Percentiles rank a stretch among this genome's conserved stretches.
Evolutionary conservation across 2,797 vertebrate genomes (phyloP).

Genomic region (Etheostoma perlongum): DNA sequence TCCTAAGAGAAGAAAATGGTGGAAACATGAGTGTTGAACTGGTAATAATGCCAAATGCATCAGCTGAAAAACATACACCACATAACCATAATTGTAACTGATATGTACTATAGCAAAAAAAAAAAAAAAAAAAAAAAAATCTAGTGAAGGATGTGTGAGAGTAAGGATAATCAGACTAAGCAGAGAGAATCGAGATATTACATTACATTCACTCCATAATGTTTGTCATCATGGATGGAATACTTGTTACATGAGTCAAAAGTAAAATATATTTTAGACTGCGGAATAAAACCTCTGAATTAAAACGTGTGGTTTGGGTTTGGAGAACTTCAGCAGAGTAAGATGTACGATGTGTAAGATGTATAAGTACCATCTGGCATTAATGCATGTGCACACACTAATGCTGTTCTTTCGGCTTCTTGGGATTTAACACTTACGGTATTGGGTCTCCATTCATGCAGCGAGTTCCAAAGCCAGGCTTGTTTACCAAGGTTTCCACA

Average conservation of each 20-base stretch:
- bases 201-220: background rate
- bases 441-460: slow-evolving; percentile 93
- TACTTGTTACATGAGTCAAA: background rate
- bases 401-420: background rate
- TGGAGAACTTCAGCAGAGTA: background rate
- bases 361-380: background rate
- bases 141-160: background rate
- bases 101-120: background rate
- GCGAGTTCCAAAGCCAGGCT: slow-evolving; percentile 95
- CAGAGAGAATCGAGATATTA: background rate
- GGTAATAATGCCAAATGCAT: background rate
- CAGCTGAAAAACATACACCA: slow-evolving; percentile 9
- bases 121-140: background rate
- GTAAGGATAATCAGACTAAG: too few species aligned
- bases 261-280: background rate
- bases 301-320: background rate
- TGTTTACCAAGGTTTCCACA: slow-evolving; percentile 87
- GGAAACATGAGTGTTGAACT: background rate
- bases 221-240: background rate
- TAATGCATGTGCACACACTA: background rate
- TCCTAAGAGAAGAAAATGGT: slow-evolving; percentile 62
- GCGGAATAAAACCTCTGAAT: background rate
- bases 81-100: background rate
- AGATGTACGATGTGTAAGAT: background rate
- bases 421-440: slow-evolving; percentile 86